These are phyloP conservation scores for Haliclona indistincta DNA, from an alignment of 37 sponge, comb jelly and placozoan genomes.

Conservation along the genomic window DNA sequence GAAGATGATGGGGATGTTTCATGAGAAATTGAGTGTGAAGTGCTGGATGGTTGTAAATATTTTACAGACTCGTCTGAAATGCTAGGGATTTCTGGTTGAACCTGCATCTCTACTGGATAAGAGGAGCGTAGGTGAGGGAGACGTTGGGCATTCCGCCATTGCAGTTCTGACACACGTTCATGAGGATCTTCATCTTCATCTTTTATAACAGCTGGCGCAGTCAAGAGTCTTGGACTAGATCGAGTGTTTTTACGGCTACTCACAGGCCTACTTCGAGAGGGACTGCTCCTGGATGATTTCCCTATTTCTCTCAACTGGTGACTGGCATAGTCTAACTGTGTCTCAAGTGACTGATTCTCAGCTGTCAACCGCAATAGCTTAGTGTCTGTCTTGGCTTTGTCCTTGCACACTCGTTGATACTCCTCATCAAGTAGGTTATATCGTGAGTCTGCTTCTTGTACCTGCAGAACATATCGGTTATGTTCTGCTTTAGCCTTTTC, in stretches of 20 bases:
- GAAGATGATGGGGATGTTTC: no score
- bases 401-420: no score
- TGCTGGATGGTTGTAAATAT: no score
- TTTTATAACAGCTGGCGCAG: no score
- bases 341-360: constrained; percentile 14
- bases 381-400: no score
- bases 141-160: constrained; percentile 49
- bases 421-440: no score
- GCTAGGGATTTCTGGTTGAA: constrained; percentile 29
- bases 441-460: no score
- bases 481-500: no score
- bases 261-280: no score
- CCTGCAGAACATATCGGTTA: no score
- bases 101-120: constrained; percentile 78
- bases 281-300: no score
- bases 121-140: constrained; percentile 76
- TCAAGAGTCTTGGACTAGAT: not conserved
- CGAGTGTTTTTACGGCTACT: not conserved
- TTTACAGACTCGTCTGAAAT: constrained; percentile 9
- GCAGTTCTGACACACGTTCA: constrained; percentile 52
- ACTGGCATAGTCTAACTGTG: constrained; percentile 4
- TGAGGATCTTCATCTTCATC: not conserved
- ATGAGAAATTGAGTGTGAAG: no score
- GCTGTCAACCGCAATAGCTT: constrained; percentile 2
- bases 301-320: constrained; percentile 14